Conservation (phyloP, 2,888 invertebrate species). For the Cetonia aurata region DNA sequence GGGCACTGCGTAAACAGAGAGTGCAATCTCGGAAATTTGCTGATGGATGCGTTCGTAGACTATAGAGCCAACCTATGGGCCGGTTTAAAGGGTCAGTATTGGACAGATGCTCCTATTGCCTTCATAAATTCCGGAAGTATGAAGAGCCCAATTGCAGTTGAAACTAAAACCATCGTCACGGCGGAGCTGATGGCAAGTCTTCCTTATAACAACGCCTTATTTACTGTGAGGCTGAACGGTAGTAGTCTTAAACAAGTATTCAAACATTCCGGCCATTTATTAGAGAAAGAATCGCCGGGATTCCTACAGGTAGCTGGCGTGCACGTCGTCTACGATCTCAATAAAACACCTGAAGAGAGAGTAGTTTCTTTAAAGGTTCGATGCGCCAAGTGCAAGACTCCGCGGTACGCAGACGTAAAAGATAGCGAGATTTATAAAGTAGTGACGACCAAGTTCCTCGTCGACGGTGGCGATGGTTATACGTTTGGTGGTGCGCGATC, state of each 20-base stretch:
- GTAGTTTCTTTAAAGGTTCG: constrained; percentile 74
- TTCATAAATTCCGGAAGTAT: constrained; percentile 84
- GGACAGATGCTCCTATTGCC: constrained; percentile 85
- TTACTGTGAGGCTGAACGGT: constrained; percentile 78
- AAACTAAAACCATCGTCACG: constrained; percentile 73
- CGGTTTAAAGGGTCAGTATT: constrained; percentile 67
- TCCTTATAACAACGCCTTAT: constrained; percentile 81
- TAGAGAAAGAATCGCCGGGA: constrained; percentile 69
- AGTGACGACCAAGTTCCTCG: constrained; percentile 75
- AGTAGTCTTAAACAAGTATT: constrained; percentile 69
- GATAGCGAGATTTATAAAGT: constrained; percentile 72
- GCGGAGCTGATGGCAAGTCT: constrained; percentile 80
- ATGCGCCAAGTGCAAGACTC: constrained; percentile 78
- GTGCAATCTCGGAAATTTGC: constrained; percentile 88
- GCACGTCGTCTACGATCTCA: constrained; percentile 77
- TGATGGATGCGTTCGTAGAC: constrained; percentile 81
- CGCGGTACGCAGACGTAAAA: constrained; percentile 71
- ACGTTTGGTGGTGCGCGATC: too few species aligned
- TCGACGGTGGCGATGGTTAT: constrained; percentile 78
- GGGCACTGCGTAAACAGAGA: constrained; percentile 80
- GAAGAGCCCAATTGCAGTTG: constrained; percentile 73
- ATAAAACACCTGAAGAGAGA: constrained; percentile 71
- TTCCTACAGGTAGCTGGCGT: constrained; percentile 88
- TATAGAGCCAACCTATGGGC: constrained; percentile 68
- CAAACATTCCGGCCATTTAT: constrained; percentile 60